Evolutionary conservation across 1,140 invertebrate genomes (phyloP).

Genomic region (fruit fly (Drosophila melanogaster)): DNA sequence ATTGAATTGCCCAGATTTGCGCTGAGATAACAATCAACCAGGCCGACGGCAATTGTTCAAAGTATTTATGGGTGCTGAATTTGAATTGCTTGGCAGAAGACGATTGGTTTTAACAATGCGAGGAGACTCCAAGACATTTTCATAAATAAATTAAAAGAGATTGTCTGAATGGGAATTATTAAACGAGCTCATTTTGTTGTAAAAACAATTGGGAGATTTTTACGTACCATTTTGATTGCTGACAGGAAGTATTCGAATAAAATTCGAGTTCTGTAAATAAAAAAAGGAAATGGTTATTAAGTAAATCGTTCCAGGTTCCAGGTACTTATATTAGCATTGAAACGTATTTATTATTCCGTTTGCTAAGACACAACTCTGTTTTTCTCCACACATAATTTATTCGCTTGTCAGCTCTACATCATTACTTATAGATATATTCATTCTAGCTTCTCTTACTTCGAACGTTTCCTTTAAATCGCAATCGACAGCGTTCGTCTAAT

Average conservation of each 20-base stretch:
- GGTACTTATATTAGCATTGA: too few species aligned
- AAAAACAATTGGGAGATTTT: neutral
- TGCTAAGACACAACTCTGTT: neutral
- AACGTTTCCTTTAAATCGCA: constrained; percentile 23
- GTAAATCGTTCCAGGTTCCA: too few species aligned
- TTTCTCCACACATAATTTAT: neutral
- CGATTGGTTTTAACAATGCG: constrained; percentile 20
- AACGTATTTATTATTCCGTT: neutral
- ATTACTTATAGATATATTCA: constrained; percentile 1
- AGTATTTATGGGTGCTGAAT: constrained; percentile 43
- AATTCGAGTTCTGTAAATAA: constrained; percentile 6
- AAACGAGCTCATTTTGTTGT: neutral
- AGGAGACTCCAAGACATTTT: constrained; percentile 5
- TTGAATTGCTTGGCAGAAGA: constrained; percentile 17
- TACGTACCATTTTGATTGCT: constrained; percentile 13
- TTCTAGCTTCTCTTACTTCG: neutral
- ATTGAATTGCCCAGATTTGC: constrained; percentile 72
- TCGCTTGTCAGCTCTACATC: neutral
- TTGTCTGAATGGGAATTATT: constrained; percentile 23
- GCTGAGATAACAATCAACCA: constrained; percentile 50
- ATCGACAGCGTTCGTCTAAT: constrained; percentile 37
- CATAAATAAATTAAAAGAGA: constrained; percentile 45
- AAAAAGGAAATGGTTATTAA: neutral
- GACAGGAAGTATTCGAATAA: neutral
- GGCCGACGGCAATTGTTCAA: constrained; percentile 25